Evolutionary conservation across 1,140 invertebrate species (phyloP), one percentile per base, ranked within the genome.

Genomic region (Drosophila sp.): DNA sequence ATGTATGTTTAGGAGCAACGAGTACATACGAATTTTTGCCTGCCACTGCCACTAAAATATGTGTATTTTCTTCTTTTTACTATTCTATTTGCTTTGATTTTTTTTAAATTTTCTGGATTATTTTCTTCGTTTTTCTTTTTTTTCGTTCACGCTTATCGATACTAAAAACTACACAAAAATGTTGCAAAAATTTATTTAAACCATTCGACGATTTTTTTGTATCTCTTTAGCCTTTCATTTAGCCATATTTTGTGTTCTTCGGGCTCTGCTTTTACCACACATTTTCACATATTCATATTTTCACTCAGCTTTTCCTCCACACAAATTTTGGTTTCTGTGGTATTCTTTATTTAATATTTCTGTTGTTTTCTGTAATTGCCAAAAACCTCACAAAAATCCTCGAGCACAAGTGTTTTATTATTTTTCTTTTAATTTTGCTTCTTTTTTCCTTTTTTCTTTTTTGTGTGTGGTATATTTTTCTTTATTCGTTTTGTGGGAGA

Each of bases 11-110:
- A 80, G 82, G 83, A 87, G 82, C 82, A 85, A 82, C 83, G 82
- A 87, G 85, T 86, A 86, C 85, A 86, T 86, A 86, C 83, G 81
- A 89, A 83, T 77, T 80, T 70, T 74, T 78, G 79, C 69, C 68
- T 75, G 70, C 68, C 70, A 72, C 67, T 71, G 66, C 78, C 82
- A 80, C 80, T 76, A 87, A 80, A 86, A 84, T 84, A 73, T 85
- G 70, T 80, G 76, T 87, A 76, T 82, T 66, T 66, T 60, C 74
- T 64, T 77, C 67, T 77, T 77, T 77, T 77, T 77, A 75, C 75
- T 71, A 50, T 50, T 50, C 23, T 25, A 50, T 62, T 61, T 60
- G 66, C 60, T 63, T 76, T 55, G 55, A 60, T 74, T 75, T 72
- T 72, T 70, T 66, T 76, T 55, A 41, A 60, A 66, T 75, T 72